Base-by-base conservation (phyloP, 2,113 vertebrate species). In the Hirundichthys speculiger region DNA sequence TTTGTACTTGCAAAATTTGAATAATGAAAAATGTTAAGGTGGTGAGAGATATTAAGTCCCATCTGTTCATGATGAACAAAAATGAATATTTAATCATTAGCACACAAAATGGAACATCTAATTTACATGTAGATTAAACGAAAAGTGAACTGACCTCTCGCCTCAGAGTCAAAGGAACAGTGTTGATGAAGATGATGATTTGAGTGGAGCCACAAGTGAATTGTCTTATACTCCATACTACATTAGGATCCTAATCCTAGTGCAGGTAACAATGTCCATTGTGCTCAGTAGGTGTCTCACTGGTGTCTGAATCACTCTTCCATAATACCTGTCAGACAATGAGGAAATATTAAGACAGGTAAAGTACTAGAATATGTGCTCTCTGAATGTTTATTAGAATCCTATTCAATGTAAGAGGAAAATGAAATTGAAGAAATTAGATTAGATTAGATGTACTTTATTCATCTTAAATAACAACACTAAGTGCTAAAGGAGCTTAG, bases 71-170 rank as follows among this genome's bases (percentile, higher is more conserved):
- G 19, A 25, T 22, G 3, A 34, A 34, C 30, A 19, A 15, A 62
- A 48, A 47, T 50, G 3, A 30, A 47, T 47, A 47, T 69, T 55
- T 57, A 13, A 58, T 62, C 6, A 64, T 76, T 46, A 16, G 1
- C 50, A 58, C 14, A 27, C 55, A 2, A 54, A 67, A 45, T 60
- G 5, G 2, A 52, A 62, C 19, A n/a, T 46, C 16, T 13, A 47
- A 43, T 75, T 79, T 58, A 45, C 30, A 80, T 77, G 59, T 76
- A 60, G 22, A 73, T 76, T 24, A 40, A 78, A 78, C 58, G 43
- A 68, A 55, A 65, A 77, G 38, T 59, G 38, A 57, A 38, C 48
- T 64, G 49, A 81, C 60, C 65, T 59, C 34, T 16, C 9, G 61
- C 56, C 40, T 16, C 5, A 1, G 38, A 56, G 70, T 66, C 59